Percentiles rank a stretch among this genome's conserved stretches.
Conservation (phyloP, 2,797 vertebrate genomes). For the Siniperca obscura region DNA sequence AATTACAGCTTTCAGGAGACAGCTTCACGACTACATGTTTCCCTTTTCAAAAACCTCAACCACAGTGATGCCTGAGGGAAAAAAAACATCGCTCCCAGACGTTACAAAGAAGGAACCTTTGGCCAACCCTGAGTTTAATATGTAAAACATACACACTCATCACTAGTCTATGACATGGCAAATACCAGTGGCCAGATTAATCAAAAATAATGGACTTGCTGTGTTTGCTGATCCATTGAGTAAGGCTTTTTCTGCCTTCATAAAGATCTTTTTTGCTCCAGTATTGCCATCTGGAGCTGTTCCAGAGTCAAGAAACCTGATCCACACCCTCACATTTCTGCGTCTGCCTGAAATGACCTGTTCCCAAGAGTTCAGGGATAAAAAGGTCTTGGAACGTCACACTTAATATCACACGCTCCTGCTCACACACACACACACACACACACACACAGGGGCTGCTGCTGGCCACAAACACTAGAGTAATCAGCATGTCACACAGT, state of each 20-base stretch:
- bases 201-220: slow-evolving; percentile 76
- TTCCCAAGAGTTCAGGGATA: slow-evolving; percentile 52
- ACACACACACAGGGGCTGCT: neutral
- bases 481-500: slow-evolving; percentile 27
- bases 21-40: slow-evolving; percentile 39
- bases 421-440: slow-evolving; percentile 37
- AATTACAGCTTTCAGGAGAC: slow-evolving; percentile 29
- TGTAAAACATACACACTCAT: slow-evolving; percentile 79
- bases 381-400: slow-evolving; percentile 53
- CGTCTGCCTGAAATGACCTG: slow-evolving; percentile 41
- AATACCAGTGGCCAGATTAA: slow-evolving; percentile 78
- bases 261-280: slow-evolving; percentile 53
- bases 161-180: slow-evolving; percentile 64
- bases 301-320: slow-evolving; percentile 80
- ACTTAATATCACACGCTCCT: slow-evolving; percentile 38
- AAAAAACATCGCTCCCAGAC: slow-evolving; percentile 50
- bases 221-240: slow-evolving; percentile 50
- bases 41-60: slow-evolving; percentile 40
- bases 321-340: slow-evolving; percentile 50
- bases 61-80: slow-evolving; percentile 45
- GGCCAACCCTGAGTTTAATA: slow-evolving; percentile 75
- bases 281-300: slow-evolving; percentile 66
- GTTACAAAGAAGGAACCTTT: slow-evolving; percentile 64
- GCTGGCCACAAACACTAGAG: slow-evolving; percentile 16
- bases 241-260: slow-evolving; percentile 40